These are phyloP conservation scores for Pagrus major DNA, from an alignment of 2,113 vertebrate species.

Conservation along the genomic window DNA sequence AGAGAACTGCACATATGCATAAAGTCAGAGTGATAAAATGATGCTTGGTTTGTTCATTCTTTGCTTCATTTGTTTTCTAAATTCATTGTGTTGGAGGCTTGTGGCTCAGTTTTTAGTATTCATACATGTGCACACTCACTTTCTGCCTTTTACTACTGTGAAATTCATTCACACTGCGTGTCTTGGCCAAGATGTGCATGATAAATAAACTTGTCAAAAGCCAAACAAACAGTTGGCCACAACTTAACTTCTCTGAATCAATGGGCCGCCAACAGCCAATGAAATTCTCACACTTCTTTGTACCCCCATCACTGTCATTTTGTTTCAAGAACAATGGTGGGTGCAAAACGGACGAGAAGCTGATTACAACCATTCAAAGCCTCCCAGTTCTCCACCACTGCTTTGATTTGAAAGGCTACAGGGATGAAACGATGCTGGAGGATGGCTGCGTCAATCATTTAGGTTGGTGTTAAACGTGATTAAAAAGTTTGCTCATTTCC, in stretches of 20 bases:
- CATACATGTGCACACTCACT: neutral
- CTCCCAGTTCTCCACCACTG: neutral
- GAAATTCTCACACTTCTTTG: slow-evolving; percentile 27
- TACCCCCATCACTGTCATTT: slow-evolving; percentile 21
- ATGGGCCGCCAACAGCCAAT: slow-evolving; percentile 15
- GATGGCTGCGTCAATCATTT: slow-evolving; percentile 28
- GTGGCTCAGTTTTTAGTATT: slow-evolving; percentile 26
- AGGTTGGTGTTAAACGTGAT: slow-evolving; percentile 41
- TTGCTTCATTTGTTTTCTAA: slow-evolving; percentile 39
- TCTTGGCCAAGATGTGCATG: neutral
- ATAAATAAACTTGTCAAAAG: slow-evolving; percentile 48
- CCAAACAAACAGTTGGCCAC: slow-evolving; percentile 34
- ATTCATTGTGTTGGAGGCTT: slow-evolving; percentile 2
- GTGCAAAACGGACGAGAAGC: slow-evolving; percentile 37
- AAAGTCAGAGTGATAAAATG: neutral
- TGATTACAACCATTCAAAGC: slow-evolving; percentile 61
- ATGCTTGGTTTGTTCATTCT: slow-evolving; percentile 22
- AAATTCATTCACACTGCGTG: slow-evolving; percentile 17
- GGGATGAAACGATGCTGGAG: slow-evolving; percentile 15
- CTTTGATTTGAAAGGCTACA: slow-evolving; percentile 55
- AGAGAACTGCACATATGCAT: slow-evolving; percentile 16
- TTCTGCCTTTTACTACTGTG: neutral
- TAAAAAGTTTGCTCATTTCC: slow-evolving; percentile 27
- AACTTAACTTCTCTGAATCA: slow-evolving; percentile 20
- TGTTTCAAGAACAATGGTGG: slow-evolving; percentile 47